phyloP scores from a whole-genome alignment of 1,140 invertebrate genomes.

The Cyclargus thomasi region DNA sequence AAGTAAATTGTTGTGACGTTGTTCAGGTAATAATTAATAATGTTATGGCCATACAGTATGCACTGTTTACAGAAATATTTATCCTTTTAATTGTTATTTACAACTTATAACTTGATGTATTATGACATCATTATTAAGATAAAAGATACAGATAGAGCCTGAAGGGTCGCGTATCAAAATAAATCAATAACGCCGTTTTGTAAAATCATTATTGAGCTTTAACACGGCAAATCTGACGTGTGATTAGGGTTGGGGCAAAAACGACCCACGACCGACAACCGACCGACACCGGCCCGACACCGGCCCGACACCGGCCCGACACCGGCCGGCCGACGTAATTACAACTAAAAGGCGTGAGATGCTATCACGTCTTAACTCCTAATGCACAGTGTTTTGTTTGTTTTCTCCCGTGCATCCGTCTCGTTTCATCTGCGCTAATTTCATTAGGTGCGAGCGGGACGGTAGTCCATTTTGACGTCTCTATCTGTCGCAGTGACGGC shows the following conservation, averaged over 20 bases:
- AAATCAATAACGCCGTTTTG: conserved; percentile 27
- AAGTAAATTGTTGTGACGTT: too few species aligned
- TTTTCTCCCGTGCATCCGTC: conserved; percentile 51
- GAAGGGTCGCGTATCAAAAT: conserved; percentile 20
- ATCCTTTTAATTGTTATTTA: too few species aligned
- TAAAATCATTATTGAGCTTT: conserved; percentile 58
- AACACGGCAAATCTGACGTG: conserved; percentile 66
- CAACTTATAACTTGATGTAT: background rate
- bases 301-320: conserved; percentile 29
- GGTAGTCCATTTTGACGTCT: conserved; percentile 43
- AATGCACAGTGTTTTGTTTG: conserved; percentile 69
- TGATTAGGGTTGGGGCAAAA: conserved; percentile 68
- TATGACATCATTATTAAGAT: background rate
- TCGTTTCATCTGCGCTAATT: conserved; percentile 31
- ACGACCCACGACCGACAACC: conserved; percentile 37
- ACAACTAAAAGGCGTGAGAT: conserved; percentile 66
- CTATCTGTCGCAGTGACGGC: conserved; percentile 40
- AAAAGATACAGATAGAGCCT: background rate
- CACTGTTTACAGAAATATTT: too few species aligned
- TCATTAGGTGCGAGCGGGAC: conserved; percentile 28
- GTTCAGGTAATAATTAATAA: too few species aligned
- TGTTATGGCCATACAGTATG: too few species aligned
- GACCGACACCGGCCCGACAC: conserved; percentile 28
- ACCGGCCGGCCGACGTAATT: conserved; percentile 50
- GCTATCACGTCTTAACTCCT: conserved; percentile 67